Percentiles rank a stretch among this genome's conserved stretches.
phyloP scores from a whole-genome alignment of 2,113 vertebrate species.

The Aldabrachelys gigantea region DNA sequence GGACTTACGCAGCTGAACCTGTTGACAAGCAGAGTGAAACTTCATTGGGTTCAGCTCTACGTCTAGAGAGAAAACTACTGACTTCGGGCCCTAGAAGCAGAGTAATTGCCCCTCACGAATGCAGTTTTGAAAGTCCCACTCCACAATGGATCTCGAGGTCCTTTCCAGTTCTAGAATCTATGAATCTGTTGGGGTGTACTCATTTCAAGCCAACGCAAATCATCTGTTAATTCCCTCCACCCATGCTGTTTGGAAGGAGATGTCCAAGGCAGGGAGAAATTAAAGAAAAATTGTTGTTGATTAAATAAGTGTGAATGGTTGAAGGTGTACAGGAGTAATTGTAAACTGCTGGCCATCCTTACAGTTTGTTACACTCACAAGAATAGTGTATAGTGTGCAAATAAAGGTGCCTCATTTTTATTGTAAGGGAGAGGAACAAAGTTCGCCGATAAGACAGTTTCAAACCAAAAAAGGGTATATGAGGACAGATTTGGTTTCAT shows the following conservation, averaged over 20 bases:
- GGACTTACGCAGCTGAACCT: rapidly evolving
- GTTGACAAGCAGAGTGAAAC: not conserved
- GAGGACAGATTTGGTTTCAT: not conserved
- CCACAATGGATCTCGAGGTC: not conserved
- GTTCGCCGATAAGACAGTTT: not conserved
- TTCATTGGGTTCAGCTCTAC: not conserved
- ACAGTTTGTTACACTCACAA: no score
- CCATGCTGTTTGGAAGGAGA: not conserved
- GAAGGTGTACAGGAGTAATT: not conserved
- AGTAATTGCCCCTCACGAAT: rapidly evolving
- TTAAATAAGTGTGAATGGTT: not conserved
- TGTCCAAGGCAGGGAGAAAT: not conserved
- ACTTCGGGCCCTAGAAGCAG: not conserved
- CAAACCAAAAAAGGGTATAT: not conserved
- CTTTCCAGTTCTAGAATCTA: no score
- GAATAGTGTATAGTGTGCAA: not conserved
- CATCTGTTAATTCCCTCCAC: not conserved
- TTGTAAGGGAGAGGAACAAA: not conserved
- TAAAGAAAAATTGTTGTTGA: not conserved
- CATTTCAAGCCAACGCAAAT: not conserved
- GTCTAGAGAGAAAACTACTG: not conserved
- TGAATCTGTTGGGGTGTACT: not conserved
- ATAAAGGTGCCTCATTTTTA: not conserved
- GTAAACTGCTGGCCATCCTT: not conserved
- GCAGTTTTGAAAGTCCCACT: not conserved